Conservation (phyloP, 1,140 invertebrate genomes). For the Metopolophium dirhodum region DNA sequence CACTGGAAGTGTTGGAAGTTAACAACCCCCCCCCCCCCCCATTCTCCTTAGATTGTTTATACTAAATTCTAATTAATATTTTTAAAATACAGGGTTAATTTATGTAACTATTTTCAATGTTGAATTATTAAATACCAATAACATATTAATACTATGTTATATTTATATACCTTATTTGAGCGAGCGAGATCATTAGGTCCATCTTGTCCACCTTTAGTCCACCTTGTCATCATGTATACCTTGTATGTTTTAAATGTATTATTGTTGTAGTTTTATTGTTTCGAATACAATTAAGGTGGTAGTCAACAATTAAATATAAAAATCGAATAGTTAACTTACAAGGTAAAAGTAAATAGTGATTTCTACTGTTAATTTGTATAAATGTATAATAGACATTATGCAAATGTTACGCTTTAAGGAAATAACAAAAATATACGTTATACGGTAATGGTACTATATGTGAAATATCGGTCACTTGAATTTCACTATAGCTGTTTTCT, state of each 20-base stretch:
- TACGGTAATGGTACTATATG: background rate
- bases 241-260: no score
- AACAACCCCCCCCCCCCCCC: no score
- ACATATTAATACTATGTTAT: background rate
- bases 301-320: background rate
- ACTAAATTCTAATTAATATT: background rate
- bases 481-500: background rate
- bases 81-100: background rate
- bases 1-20: background rate
- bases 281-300: background rate
- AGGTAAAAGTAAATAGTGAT: background rate
- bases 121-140: background rate
- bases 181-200: no score
- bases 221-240: no score
- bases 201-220: no score
- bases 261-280: background rate
- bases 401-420: background rate
- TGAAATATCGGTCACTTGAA: background rate
- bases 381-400: background rate
- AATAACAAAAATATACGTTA: conserved; percentile 1
- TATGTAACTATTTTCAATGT: background rate
- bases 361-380: background rate
- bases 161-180: no score
- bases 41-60: no score
- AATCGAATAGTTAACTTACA: background rate